Evolutionary conservation across 2,888 invertebrate genomes (phyloP).

Genomic region (Nebria salina): DNA sequence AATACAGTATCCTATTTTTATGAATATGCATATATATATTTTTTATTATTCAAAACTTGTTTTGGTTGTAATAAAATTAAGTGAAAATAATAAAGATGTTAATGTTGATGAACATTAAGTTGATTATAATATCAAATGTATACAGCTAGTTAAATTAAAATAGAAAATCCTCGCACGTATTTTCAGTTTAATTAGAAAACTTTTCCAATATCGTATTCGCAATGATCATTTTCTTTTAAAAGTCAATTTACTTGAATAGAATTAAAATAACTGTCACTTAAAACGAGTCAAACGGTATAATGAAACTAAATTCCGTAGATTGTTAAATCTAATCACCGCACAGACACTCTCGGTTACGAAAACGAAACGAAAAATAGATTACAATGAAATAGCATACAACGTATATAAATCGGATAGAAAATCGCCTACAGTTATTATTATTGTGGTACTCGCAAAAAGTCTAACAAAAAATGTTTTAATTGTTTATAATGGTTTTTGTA

Average conservation of each 20-base stretch:
- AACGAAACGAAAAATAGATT: constrained; percentile 2
- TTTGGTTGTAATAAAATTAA: not conserved
- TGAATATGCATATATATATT: not conserved
- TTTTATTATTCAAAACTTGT: not conserved
- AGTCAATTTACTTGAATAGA: constrained; percentile 44
- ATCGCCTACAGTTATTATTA: not conserved
- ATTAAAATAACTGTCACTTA: constrained; percentile 43
- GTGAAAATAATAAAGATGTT: not conserved
- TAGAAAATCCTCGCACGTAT: constrained; percentile 42
- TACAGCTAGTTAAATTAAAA: constrained; percentile 39
- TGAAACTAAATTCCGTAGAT: constrained; percentile 13
- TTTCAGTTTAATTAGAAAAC: constrained; percentile 45
- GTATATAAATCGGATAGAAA: too few relatives aligned
- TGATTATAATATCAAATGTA: constrained; percentile 13
- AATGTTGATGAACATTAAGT: constrained; percentile 12
- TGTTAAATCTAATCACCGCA: constrained; percentile 15
- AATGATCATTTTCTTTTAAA: constrained; percentile 43
- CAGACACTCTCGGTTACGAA: not conserved
- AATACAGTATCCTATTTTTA: not conserved
- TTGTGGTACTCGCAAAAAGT: not conserved
- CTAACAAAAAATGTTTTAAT: not conserved
- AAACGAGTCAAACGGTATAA: constrained; percentile 18
- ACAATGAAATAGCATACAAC: not conserved
- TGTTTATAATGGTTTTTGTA: too few relatives aligned
- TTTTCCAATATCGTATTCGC: constrained; percentile 42